These are phyloP conservation scores for Microctenopoma stevenorrisi DNA, from an alignment of 2,797 vertebrate species.

Conservation along the genomic window DNA sequence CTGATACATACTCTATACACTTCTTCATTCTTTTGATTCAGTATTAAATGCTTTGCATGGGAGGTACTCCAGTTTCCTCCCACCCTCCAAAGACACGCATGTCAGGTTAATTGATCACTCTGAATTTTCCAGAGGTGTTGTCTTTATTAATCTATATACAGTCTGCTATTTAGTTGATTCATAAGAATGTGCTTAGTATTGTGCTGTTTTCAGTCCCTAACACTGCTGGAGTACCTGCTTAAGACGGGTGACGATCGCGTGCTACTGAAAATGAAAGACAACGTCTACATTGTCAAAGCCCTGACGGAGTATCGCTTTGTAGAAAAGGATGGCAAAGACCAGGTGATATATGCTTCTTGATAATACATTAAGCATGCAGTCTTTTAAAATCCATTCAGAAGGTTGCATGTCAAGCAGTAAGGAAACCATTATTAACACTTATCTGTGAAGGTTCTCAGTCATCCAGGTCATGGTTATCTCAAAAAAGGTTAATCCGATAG, in stretches of 20 bases:
- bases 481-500: too few relatives aligned
- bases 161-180: neutral
- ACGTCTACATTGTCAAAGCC: slow-evolving; percentile 94
- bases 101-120: too few relatives aligned
- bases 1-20: too few relatives aligned
- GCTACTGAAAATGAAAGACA: slow-evolving; percentile 95
- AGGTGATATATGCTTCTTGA: slow-evolving; percentile 74
- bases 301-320: slow-evolving; percentile 95
- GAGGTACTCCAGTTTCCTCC: too few relatives aligned
- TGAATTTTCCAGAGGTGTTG: too few relatives aligned
- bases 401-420: slow-evolving; percentile 10
- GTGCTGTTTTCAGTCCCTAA: slow-evolving; percentile 83
- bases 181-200: too few relatives aligned
- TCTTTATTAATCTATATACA: too few relatives aligned
- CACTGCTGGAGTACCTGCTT: slow-evolving; percentile 94
- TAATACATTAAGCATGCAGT: neutral
- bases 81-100: too few relatives aligned
- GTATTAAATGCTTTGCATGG: too few relatives aligned
- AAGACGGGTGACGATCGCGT: slow-evolving; percentile 97
- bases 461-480: too few relatives aligned
- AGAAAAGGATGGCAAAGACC: slow-evolving; percentile 97
- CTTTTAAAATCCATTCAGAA: slow-evolving; percentile 13
- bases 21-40: too few relatives aligned
- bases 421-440: neutral
- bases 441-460: too few relatives aligned